These are phyloP conservation scores for Phania funesta DNA, from an alignment of 2,888 invertebrate genomes.

Conservation along the genomic window DNA sequence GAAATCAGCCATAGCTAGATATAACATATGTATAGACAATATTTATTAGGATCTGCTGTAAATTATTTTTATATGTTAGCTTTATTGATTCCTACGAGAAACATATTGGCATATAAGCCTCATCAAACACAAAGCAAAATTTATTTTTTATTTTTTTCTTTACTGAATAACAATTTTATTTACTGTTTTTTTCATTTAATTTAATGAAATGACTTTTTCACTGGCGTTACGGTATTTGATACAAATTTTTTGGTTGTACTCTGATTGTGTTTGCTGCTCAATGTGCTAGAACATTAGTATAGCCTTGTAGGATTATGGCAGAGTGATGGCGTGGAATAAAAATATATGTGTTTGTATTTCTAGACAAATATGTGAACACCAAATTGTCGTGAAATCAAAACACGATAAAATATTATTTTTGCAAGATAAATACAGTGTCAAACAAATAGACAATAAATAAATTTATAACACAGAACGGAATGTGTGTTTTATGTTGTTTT, in stretches of 20 bases:
- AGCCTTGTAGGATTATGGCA: neutral
- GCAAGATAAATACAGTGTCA: constrained; percentile 46
- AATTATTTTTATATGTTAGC: neutral
- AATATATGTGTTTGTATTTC: constrained; percentile 22
- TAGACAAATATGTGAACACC: constrained; percentile 52
- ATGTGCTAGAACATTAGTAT: constrained; percentile 2
- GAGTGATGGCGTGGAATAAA: neutral
- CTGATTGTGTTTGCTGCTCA: neutral
- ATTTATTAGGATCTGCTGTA: neutral
- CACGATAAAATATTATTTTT: constrained; percentile 49
- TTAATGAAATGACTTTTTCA: neutral
- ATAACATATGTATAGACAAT: neutral
- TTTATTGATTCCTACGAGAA: constrained; percentile 6
- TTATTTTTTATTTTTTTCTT: too few species aligned
- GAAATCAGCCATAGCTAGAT: too few species aligned
- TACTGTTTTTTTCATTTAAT: too few species aligned
- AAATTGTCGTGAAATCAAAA: constrained; percentile 60
- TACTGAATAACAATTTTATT: too few species aligned
- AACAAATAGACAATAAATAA: neutral
- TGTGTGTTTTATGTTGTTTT: neutral
- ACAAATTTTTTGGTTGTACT: constrained; percentile 1
- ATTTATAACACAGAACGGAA: neutral
- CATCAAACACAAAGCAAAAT: too few species aligned
- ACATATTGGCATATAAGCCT: too few species aligned
- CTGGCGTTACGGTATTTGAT: neutral